A percentile compares a stretch with the other conserved stretches of the same genome.
These are phyloP conservation scores for Poliocrania exsul DNA, from an alignment of 2,797 vertebrate genomes.

Conservation along the genomic window DNA sequence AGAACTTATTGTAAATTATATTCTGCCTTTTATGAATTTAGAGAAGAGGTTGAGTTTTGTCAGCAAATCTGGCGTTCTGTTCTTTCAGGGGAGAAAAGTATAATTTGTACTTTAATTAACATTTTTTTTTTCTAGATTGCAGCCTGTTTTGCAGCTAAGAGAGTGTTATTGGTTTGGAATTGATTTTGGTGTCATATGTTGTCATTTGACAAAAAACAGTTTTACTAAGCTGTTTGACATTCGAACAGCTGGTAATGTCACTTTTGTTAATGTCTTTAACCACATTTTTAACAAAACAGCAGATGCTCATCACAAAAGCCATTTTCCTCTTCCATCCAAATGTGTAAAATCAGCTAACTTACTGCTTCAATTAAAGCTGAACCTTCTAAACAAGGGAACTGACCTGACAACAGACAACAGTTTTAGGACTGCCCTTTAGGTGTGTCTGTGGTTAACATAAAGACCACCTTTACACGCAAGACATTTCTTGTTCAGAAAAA, in stretches of 20 bases:
- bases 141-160: conserved; percentile 65
- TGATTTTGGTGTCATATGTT: conserved; percentile 79
- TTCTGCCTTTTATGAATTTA: conserved; percentile 23
- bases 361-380: conserved; percentile 47
- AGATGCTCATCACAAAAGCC: conserved; percentile 87
- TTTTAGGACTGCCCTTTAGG: not conserved
- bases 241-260: conserved; percentile 82
- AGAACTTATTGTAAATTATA: not conserved
- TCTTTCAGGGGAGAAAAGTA: conserved; percentile 37
- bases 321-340: conserved; percentile 80
- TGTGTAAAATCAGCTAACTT: conserved; percentile 67
- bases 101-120: conserved; percentile 74
- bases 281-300: conserved; percentile 85
- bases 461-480: not conserved
- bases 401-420: conserved; percentile 23
- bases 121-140: conserved; percentile 17
- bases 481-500: not conserved
- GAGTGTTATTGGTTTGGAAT: conserved; percentile 79
- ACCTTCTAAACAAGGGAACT: not conserved
- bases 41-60: conserved; percentile 27
- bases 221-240: conserved; percentile 81
- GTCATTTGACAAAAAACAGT: conserved; percentile 80
- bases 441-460: not conserved
- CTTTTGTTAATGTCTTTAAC: conserved; percentile 85
- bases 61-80: conserved; percentile 26